These are phyloP conservation scores for Peromyscus leucopus DNA, from an alignment of 2,113 vertebrate genomes.

Conservation along the genomic window DNA sequence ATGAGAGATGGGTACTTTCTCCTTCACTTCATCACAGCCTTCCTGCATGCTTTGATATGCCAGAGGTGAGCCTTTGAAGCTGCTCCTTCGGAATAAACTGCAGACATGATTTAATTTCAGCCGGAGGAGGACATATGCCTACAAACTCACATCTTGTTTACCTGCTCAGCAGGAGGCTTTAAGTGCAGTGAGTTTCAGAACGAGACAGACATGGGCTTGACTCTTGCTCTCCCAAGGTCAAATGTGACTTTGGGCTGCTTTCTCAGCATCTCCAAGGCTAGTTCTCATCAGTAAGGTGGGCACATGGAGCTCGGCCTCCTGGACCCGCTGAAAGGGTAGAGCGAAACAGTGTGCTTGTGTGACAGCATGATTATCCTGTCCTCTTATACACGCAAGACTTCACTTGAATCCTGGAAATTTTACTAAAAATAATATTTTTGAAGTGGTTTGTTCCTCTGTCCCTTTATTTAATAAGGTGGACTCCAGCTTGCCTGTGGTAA, in stretches of 20 bases:
- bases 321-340: neutral
- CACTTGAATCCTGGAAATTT: neutral
- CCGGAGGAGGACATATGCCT: neutral
- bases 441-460: neutral
- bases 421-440: slow-evolving; percentile 24
- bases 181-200: neutral
- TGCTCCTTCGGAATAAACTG: neutral
- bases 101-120: neutral
- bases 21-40: neutral
- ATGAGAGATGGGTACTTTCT: neutral
- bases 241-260: neutral
- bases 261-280: neutral
- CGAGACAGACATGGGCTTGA: neutral
- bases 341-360: neutral
- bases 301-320: neutral
- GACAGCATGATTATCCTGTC: neutral
- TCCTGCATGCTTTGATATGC: no score
- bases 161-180: neutral
- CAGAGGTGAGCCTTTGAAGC: neutral
- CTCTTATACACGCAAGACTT: neutral
- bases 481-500: neutral
- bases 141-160: neutral
- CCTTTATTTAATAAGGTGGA: neutral
- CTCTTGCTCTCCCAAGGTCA: neutral
- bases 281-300: neutral